Evolutionary conservation across 2,888 invertebrate genomes (phyloP).

Genomic region (Pomacea canaliculata): DNA sequence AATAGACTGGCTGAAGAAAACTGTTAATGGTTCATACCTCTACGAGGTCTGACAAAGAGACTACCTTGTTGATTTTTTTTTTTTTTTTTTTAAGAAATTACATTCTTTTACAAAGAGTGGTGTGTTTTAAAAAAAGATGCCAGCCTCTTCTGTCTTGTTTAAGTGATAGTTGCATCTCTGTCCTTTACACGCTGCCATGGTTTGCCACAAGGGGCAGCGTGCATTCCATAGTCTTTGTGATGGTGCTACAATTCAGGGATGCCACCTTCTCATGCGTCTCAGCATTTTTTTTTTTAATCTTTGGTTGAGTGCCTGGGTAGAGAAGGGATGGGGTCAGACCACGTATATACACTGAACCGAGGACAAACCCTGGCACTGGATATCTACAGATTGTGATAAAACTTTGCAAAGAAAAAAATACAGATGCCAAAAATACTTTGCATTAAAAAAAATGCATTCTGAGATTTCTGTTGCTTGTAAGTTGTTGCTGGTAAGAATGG

Average conservation of each 20-base stretch:
- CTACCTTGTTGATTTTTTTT: no score
- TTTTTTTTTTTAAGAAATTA: no score
- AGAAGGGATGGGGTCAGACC: slow-evolving; percentile 19
- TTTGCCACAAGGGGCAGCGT: slow-evolving; percentile 2
- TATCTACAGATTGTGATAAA: slow-evolving; percentile 26
- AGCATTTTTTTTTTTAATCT: neutral
- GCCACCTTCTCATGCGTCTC: neutral
- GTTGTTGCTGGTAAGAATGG: no score
- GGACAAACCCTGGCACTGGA: slow-evolving; percentile 27
- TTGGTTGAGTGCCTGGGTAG: slow-evolving; percentile 7
- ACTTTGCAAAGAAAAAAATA: slow-evolving; percentile 12
- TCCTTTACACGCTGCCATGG: no score
- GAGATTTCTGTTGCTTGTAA: no score
- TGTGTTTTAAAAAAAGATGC: no score
- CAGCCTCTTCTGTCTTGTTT: no score
- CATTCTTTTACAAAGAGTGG: no score
- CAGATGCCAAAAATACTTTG: slow-evolving; percentile 23
- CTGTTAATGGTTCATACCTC: no score
- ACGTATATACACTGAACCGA: slow-evolving; percentile 24
- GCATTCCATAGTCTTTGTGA: slow-evolving; percentile 25
- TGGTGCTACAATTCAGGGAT: slow-evolving; percentile 21
- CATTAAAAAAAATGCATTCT: slow-evolving; percentile 18
- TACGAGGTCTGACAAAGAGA: no score
- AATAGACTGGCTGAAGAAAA: no score
- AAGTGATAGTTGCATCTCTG: no score